Percentiles rank a stretch among this genome's conserved stretches.
These are phyloP conservation scores for Macropis europaea DNA, from an alignment of 2,888 invertebrate species.

Conservation along the genomic window DNA sequence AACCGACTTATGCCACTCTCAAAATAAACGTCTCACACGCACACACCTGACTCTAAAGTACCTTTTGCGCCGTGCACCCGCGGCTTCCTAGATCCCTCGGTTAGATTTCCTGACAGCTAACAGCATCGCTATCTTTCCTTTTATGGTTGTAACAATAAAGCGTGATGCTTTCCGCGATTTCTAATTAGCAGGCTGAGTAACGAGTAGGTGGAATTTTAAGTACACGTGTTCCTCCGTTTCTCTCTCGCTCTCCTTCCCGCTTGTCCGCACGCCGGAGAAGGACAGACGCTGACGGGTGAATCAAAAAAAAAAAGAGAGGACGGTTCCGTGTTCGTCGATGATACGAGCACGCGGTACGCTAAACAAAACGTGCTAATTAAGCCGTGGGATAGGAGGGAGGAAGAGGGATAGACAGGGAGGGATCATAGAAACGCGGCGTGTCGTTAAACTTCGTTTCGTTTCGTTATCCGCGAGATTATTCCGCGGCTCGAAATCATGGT, in stretches of 20 bases:
- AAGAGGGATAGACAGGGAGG: conserved; percentile 1
- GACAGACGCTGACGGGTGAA: neutral
- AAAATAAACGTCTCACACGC: too few species aligned
- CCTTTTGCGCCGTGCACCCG: too few species aligned
- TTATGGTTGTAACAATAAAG: conserved; percentile 33
- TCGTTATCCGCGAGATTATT: conserved; percentile 3
- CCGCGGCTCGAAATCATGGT: neutral
- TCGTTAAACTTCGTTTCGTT: conserved; percentile 26
- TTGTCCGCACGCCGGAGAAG: too few species aligned
- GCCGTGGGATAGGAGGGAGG: neutral
- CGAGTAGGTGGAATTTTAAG: conserved; percentile 40
- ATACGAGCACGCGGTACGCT: conserved; percentile 4
- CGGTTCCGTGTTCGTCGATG: conserved; percentile 13
- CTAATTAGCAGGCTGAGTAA: conserved; percentile 39
- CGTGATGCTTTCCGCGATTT: conserved; percentile 31
- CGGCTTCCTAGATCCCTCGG: conserved; percentile 31
- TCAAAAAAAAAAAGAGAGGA: neutral
- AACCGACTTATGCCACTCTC: too few species aligned
- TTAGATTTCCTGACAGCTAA: conserved; percentile 27
- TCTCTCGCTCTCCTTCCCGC: neutral
- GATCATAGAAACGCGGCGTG: neutral
- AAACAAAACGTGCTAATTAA: conserved; percentile 45
- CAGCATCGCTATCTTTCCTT: conserved; percentile 15
- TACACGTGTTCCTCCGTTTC: conserved; percentile 10
- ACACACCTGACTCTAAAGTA: neutral